Base-by-base conservation (phyloP, 2,888 invertebrate species). In the Spilarctia lutea region DNA sequence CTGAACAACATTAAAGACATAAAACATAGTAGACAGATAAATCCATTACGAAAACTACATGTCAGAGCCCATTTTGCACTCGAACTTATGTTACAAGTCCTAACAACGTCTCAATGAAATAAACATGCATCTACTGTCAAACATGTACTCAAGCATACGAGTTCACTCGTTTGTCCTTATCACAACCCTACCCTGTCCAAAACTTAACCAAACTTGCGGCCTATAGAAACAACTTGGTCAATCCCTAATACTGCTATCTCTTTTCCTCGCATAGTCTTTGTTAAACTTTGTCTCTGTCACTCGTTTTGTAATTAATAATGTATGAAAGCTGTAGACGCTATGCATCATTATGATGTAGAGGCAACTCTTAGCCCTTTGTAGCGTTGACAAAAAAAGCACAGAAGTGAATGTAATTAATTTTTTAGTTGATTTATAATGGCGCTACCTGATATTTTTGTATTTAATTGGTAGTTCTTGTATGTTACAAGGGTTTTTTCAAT, bases 241-340 rank as follows among this genome's bases (percentile, higher is more conserved):
- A 85, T 86, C 88, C 83, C 82, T 84, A 86, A 48, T 74, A 48
- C 42, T 27, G 11, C 79, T 73, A n/a, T 88, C 89, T 75, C 81
- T 79, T 71, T 85, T 33, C 39, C 73, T 68, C 86, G 45, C n/a
- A 75, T 83, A 67, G 67, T 66, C 35, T 20, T 67, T 27, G 68
- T 68, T 70, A 83, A 76, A 56, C 74, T 72, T 84, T 78, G 76
- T 91, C 92, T 83, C 88, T 81, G 81, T 92, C 88, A 71, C 87
- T 75, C 88, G 76, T 82, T 86, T 88, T 83, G 91, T 92, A 93
- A 94, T 94, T 94, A 94, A 93, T 94, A 93, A 94, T 93, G 92
- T 91, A 94, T 93, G 92, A 93, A 92, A 90, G 89, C 91, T 85
- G 89, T 89, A 90, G 90, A 88, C 86, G 88, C 91, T 85, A 91